phyloP scores from a whole-genome alignment of 37 sponge, comb jelly and placozoan species.

The Eunapius fragilis region DNA sequence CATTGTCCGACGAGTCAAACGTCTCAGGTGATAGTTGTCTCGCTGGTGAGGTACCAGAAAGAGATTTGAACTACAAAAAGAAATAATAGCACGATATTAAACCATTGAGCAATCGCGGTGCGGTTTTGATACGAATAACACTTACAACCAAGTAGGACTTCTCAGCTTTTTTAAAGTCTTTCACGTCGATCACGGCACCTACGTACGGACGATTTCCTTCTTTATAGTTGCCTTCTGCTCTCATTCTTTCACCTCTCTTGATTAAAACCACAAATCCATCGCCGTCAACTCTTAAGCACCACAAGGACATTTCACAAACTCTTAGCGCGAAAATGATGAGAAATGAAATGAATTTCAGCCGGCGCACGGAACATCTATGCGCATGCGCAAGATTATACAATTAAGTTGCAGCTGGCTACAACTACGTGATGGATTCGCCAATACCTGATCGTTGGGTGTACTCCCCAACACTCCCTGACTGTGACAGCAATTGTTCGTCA shows the following conservation, averaged over 20 bases:
- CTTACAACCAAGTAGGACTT: neutral
- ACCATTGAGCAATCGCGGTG: neutral
- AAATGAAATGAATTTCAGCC: neutral
- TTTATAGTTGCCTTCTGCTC: neutral
- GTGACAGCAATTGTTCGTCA: neutral
- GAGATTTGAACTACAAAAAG: neutral
- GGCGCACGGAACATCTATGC: neutral
- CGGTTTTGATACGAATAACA: neutral
- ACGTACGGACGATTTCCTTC: neutral
- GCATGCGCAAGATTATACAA: neutral
- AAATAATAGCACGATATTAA: neutral
- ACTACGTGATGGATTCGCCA: neutral
- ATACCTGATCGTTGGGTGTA: neutral
- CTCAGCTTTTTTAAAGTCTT: neutral
- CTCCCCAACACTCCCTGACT: neutral
- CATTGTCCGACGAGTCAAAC: neutral
- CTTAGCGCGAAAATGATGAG: neutral
- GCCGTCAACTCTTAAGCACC: neutral
- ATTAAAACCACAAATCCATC: neutral
- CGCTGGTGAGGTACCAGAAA: neutral
- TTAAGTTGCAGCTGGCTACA: neutral
- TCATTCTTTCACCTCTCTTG: neutral
- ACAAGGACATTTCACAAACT: neutral
- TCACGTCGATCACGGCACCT: neutral
- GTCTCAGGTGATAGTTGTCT: neutral